Evolutionary conservation across 1,140 invertebrate genomes (phyloP).

Genomic region (Conus betulinus): DNA sequence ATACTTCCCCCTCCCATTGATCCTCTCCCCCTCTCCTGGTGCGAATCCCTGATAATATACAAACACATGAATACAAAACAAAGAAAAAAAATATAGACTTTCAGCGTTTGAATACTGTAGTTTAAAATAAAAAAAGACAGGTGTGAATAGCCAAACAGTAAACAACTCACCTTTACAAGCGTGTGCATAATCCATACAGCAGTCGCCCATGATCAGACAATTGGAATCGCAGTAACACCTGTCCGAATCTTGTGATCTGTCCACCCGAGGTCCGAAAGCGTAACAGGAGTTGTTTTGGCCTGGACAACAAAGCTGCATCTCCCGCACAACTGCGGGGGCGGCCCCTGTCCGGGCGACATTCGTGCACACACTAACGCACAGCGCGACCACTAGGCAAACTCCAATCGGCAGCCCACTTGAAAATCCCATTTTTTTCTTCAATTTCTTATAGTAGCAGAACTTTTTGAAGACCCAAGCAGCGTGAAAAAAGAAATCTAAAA

Average conservation of each 20-base stretch:
- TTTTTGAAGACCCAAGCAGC: neutral
- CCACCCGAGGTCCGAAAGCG: constrained; percentile 58
- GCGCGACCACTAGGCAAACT: constrained; percentile 16
- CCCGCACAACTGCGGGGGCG: constrained; percentile 51
- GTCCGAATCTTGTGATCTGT: constrained; percentile 49
- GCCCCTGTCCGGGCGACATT: neutral
- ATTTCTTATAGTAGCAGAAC: neutral
- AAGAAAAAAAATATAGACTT: no score
- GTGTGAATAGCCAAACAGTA: no score
- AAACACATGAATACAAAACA: no score
- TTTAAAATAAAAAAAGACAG: no score
- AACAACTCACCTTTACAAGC: constrained; percentile 58
- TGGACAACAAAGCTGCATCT: constrained; percentile 59
- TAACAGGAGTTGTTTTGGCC: constrained; percentile 67
- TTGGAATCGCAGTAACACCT: constrained; percentile 67
- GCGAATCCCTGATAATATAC: no score
- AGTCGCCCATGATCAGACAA: constrained; percentile 63
- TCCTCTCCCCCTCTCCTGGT: constrained; percentile 9
- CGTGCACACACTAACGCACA: neutral
- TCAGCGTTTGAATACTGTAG: no score
- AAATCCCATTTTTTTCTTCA: constrained; percentile 14
- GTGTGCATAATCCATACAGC: constrained; percentile 63
- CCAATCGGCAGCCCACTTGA: neutral
- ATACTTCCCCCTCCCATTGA: neutral
- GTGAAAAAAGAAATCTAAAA: neutral